A percentile compares a stretch with the other conserved stretches of the same genome.
Evolutionary conservation across 2,888 invertebrate genomes (phyloP).

Genomic region (Netelia melanura): DNA sequence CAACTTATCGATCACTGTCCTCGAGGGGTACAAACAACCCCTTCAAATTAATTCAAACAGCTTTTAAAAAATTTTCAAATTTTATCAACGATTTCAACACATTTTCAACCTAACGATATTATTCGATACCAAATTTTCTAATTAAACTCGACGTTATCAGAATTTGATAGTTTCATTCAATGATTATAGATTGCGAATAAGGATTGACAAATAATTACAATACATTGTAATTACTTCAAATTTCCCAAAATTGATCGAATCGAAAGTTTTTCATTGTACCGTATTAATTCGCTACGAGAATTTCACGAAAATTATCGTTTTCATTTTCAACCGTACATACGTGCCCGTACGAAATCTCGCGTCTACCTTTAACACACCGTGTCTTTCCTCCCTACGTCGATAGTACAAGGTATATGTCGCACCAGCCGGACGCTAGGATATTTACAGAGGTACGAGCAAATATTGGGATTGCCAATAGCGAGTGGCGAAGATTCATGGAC

Average conservation of each 20-base stretch:
- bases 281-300: not conserved
- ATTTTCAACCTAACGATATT: not conserved
- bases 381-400: slow-evolving; percentile 31
- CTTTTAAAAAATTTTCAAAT: not conserved
- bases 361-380: not conserved
- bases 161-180: slow-evolving; percentile 2
- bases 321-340: not conserved
- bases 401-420: slow-evolving; percentile 46
- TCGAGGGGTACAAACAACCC: slow-evolving; percentile 25
- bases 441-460: slow-evolving; percentile 64
- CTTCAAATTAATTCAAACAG: not conserved
- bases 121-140: not conserved
- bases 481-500: slow-evolving; percentile 62
- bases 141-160: not conserved
- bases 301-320: not conserved
- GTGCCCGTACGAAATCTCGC: slow-evolving; percentile 2
- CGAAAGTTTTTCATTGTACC: not conserved
- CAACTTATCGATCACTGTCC: slow-evolving; percentile 4
- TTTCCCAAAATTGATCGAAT: not conserved
- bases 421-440: slow-evolving; percentile 58
- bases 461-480: slow-evolving; percentile 63
- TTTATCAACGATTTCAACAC: slow-evolving; percentile 3
- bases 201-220: too few relatives aligned
- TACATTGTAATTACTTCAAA: not conserved
- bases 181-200: not conserved